phyloP scores from a whole-genome alignment of 2,113 vertebrate species.

The Pimephales promelas region DNA sequence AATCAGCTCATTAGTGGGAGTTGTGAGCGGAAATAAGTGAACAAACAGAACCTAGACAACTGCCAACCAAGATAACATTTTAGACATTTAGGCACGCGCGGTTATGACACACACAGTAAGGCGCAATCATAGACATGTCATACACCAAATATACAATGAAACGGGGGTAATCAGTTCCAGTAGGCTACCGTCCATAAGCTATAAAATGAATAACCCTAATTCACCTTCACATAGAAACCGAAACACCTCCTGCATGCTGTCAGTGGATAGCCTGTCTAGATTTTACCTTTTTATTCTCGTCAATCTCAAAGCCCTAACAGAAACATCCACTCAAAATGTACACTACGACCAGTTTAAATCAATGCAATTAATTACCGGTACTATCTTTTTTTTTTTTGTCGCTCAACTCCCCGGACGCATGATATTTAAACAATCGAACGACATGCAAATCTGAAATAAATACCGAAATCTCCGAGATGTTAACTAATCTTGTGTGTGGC shows the following conservation, averaged over 20 bases:
- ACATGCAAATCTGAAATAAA: neutral
- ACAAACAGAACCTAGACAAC: neutral
- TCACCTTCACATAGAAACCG: neutral
- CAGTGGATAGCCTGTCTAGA: neutral
- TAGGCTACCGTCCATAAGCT: neutral
- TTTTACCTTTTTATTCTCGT: neutral
- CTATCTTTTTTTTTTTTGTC: slow-evolving; percentile 5
- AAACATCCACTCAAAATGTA: neutral
- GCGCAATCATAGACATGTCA: neutral
- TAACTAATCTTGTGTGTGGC: neutral
- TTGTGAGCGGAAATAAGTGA: neutral
- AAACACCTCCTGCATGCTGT: neutral
- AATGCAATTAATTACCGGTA: slow-evolving; percentile 1
- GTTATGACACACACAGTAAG: neutral
- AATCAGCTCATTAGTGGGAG: neutral
- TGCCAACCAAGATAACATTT: neutral
- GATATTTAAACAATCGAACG: neutral
- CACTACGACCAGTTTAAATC: neutral
- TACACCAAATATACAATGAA: neutral
- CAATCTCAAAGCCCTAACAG: neutral
- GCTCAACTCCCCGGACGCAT: neutral
- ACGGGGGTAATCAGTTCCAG: neutral
- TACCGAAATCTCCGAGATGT: neutral
- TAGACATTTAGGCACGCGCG: neutral
- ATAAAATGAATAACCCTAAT: neutral